These are phyloP conservation scores for Menura novaehollandiae DNA, from an alignment of 2,113 vertebrate genomes.

Conservation along the genomic window DNA sequence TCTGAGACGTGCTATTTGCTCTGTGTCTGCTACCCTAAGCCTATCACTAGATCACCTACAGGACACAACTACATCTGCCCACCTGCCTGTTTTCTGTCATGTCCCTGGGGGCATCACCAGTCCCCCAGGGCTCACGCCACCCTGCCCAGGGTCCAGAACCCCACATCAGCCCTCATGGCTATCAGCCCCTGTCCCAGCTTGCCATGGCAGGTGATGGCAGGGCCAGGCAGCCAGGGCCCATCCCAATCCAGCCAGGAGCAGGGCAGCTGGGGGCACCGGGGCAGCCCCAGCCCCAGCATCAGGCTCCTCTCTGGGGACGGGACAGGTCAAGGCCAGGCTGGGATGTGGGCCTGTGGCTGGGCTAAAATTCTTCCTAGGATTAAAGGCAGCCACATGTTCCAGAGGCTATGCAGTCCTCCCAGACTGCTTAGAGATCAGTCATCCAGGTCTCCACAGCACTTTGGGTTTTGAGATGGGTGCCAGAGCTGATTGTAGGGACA, in stretches of 20 bases:
- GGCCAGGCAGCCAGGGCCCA: neutral
- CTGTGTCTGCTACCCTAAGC: neutral
- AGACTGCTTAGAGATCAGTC: neutral
- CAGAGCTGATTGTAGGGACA: fast-evolving
- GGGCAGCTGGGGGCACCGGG: neutral
- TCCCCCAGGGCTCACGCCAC: fast-evolving
- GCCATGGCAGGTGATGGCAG: neutral
- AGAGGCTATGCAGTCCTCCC: neutral
- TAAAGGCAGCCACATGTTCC: neutral
- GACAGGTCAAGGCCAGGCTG: neutral
- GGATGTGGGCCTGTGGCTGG: neutral
- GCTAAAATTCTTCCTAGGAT: neutral
- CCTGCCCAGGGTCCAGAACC: neutral
- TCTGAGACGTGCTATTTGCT: neutral
- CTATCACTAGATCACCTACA: neutral
- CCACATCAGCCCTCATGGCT: fast-evolving
- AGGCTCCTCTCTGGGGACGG: neutral
- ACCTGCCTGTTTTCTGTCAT: neutral
- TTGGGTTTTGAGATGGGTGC: neutral
- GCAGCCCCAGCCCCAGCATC: neutral
- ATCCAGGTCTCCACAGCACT: neutral
- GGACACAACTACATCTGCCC: neutral
- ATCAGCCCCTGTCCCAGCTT: neutral
- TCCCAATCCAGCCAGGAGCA: neutral
- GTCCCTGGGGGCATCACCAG: neutral